Percentiles rank a stretch among this genome's conserved stretches.
phyloP scores from a whole-genome alignment of 2,888 invertebrate genomes.

The Sarcophaga rosellei region DNA sequence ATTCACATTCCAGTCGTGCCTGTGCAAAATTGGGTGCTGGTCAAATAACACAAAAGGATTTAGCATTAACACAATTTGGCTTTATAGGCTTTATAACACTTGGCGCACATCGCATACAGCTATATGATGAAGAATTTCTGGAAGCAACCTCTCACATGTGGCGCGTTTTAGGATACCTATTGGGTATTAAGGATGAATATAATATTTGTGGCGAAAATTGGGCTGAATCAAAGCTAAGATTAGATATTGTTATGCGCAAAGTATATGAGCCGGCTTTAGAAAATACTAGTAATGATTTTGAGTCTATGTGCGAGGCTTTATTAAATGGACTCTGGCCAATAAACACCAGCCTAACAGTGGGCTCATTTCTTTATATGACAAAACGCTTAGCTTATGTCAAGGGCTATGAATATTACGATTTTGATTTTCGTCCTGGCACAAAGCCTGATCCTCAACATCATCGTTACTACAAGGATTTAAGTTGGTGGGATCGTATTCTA shows the following conservation, averaged over 20 bases:
- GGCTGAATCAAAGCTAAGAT: conserved; percentile 83
- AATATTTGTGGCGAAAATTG: conserved; percentile 86
- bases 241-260: conserved; percentile 83
- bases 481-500: conserved; percentile 81
- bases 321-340: conserved; percentile 87
- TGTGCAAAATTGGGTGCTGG: conserved; percentile 82
- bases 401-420: conserved; percentile 82
- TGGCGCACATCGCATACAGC: conserved; percentile 85
- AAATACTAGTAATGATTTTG: conserved; percentile 84
- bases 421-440: conserved; percentile 74
- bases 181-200: conserved; percentile 92
- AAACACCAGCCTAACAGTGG: conserved; percentile 84
- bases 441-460: conserved; percentile 78
- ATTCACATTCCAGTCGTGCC: conserved; percentile 84
- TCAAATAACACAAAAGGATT: conserved; percentile 89
- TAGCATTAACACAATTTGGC: conserved; percentile 93
- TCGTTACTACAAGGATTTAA: conserved; percentile 80
- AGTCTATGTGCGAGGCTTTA: conserved; percentile 85
- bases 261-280: conserved; percentile 85
- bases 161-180: conserved; percentile 89
- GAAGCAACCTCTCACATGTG: conserved; percentile 91
- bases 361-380: conserved; percentile 84
- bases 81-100: conserved; percentile 90
- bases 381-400: conserved; percentile 83
- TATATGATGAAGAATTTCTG: conserved; percentile 85